phyloP scores from a whole-genome alignment of 2,888 invertebrate species.

The Holacanthella duospinosa region DNA sequence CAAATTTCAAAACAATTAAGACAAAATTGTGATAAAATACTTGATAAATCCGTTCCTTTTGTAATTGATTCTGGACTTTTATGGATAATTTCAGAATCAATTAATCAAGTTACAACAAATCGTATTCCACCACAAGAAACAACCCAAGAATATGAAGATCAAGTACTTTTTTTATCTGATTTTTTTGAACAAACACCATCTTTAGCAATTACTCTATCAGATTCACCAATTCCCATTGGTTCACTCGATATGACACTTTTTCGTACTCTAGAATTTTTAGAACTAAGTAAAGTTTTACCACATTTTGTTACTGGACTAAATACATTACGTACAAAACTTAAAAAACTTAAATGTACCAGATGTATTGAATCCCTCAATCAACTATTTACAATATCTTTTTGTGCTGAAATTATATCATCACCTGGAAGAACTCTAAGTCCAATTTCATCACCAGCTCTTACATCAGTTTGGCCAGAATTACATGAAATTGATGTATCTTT shows the following conservation, averaged over 20 bases:
- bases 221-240: conserved; percentile 15
- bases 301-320: conserved; percentile 22
- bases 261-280: conserved; percentile 27
- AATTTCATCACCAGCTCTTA: conserved; percentile 6
- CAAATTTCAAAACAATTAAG: conserved; percentile 28
- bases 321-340: conserved; percentile 25
- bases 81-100: conserved; percentile 24
- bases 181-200: conserved; percentile 35
- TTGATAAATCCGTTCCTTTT: conserved; percentile 29
- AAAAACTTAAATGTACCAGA: conserved; percentile 30
- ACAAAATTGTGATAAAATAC: conserved; percentile 35
- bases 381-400: conserved; percentile 17
- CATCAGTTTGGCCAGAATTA: conserved; percentile 35
- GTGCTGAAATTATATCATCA: neutral
- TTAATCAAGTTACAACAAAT: conserved; percentile 15
- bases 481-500: conserved; percentile 32
- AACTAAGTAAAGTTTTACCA: conserved; percentile 31
- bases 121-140: conserved; percentile 14
- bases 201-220: conserved; percentile 25
- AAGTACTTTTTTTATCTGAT: conserved; percentile 34
- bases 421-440: neutral
- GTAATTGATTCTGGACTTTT: conserved; percentile 28
- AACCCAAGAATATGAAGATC: conserved; percentile 24
- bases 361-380: conserved; percentile 16
- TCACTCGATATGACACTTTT: conserved; percentile 29